Percentiles rank a stretch among this genome's conserved stretches.
phyloP scores from a whole-genome alignment of 2,113 vertebrate genomes.

The Phasianus colchicus region DNA sequence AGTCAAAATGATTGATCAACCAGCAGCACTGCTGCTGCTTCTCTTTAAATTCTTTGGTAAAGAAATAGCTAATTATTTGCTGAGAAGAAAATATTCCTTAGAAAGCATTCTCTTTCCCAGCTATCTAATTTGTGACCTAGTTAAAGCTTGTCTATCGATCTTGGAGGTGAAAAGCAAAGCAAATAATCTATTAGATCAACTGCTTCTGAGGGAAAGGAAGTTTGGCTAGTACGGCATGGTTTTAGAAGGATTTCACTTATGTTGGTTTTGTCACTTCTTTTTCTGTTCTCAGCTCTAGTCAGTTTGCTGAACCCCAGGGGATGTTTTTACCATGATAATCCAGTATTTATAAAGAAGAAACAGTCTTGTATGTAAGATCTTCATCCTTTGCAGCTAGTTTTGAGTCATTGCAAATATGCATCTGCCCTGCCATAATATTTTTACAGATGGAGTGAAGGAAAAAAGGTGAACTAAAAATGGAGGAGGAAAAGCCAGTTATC shows the following conservation, averaged over 20 bases:
- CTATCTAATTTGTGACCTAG: neutral
- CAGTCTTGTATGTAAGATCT: neutral
- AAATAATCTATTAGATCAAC: neutral
- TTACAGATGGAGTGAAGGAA: neutral
- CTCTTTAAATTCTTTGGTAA: neutral
- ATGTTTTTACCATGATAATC: neutral
- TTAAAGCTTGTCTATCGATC: constrained; percentile 26
- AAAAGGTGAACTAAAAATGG: neutral
- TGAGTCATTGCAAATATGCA: neutral
- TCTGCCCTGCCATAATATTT: neutral
- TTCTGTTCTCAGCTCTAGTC: neutral
- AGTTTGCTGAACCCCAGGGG: neutral
- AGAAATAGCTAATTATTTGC: constrained; percentile 21
- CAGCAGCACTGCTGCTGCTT: neutral
- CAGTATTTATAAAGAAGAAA: neutral
- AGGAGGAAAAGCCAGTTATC: neutral
- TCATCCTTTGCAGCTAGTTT: neutral
- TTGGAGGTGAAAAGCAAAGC: neutral
- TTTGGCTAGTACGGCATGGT: neutral
- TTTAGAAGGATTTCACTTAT: neutral
- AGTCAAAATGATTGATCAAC: constrained; percentile 5
- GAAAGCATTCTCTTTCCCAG: constrained; percentile 13
- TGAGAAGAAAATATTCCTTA: constrained; percentile 37
- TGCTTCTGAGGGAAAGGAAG: neutral
- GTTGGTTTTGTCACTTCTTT: neutral